Conservation (phyloP, 2,888 invertebrate species). For the Sphaeridia pumilis region DNA sequence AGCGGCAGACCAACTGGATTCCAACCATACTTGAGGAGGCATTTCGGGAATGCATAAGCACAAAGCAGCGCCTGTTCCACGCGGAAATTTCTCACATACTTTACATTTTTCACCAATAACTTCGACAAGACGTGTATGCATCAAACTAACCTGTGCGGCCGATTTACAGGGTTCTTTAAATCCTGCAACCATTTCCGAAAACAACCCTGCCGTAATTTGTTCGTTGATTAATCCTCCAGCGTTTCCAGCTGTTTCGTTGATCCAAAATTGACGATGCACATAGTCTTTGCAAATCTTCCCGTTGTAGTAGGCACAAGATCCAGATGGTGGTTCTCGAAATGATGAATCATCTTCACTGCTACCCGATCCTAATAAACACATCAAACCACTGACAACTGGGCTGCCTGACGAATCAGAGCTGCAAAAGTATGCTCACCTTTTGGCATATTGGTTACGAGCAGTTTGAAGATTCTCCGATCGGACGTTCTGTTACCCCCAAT, state of each 20-base stretch:
- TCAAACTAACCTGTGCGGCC: conserved; percentile 75
- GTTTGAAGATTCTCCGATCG: conserved; percentile 26
- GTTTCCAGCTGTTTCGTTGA: conserved; percentile 53
- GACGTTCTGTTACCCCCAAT: conserved; percentile 16
- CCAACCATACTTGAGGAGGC: conserved; percentile 52
- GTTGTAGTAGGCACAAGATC: conserved; percentile 77
- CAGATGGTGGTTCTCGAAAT: conserved; percentile 40
- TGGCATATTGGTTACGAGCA: conserved; percentile 34
- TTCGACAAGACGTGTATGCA: too few relatives aligned
- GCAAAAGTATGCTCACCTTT: too few relatives aligned
- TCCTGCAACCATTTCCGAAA: conserved; percentile 72
- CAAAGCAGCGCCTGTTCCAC: conserved; percentile 78
- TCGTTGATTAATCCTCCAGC: conserved; percentile 68
- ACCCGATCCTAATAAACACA: conserved; percentile 6
- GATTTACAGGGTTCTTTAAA: conserved; percentile 71
- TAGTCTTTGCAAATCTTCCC: conserved; percentile 58
- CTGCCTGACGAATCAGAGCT: too few relatives aligned
- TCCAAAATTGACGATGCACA: conserved; percentile 57
- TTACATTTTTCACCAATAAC: too few relatives aligned
- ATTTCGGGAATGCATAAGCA: conserved; percentile 83
- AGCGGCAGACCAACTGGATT: conserved; percentile 60
- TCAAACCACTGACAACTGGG: too few relatives aligned
- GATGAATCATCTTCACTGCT: conserved; percentile 28
- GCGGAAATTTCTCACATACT: too few relatives aligned
- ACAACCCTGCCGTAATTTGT: conserved; percentile 65